A percentile compares a stretch with the other conserved stretches of the same genome.
phyloP scores from a whole-genome alignment of 2,888 invertebrate species.

The Lathronympha strigana region DNA sequence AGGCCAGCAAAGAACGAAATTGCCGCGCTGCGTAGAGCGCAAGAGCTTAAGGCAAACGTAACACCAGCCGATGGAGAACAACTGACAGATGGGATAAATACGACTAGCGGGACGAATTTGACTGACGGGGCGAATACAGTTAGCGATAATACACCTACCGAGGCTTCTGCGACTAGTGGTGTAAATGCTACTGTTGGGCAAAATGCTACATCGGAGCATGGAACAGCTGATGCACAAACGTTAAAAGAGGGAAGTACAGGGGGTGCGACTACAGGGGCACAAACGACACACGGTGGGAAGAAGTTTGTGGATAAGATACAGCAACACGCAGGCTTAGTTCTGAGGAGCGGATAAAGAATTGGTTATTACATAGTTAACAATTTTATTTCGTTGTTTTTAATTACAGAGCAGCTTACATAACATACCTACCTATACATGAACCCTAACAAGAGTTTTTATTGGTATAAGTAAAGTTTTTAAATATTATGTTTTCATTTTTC shows the following conservation, averaged over 20 bases:
- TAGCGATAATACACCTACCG: not conserved
- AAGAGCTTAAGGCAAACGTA: constrained; percentile 36
- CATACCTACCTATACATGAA: too few species aligned
- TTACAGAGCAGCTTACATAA: too few species aligned
- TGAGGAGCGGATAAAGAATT: constrained; percentile 46
- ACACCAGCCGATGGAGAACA: not conserved
- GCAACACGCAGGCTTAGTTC: constrained; percentile 53
- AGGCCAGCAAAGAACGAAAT: constrained; percentile 64
- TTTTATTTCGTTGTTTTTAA: not conserved
- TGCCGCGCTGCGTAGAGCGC: constrained; percentile 50
- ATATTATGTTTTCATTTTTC: too few species aligned
- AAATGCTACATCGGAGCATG: not conserved
- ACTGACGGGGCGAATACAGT: not conserved
- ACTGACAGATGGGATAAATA: not conserved
- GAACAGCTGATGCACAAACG: not conserved
- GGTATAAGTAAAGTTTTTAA: too few species aligned
- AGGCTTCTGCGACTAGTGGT: not conserved
- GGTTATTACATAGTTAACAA: constrained; percentile 6
- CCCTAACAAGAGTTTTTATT: too few species aligned
- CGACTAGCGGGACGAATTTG: not conserved
- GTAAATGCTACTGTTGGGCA: not conserved
- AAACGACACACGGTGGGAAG: not conserved
- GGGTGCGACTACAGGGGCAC: not conserved
- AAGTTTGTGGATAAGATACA: constrained; percentile 46
- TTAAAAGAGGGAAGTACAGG: not conserved